Percentiles rank a stretch among this genome's conserved stretches.
phyloP scores from a whole-genome alignment of 2,888 invertebrate genomes.

The Baronia brevicornis region DNA sequence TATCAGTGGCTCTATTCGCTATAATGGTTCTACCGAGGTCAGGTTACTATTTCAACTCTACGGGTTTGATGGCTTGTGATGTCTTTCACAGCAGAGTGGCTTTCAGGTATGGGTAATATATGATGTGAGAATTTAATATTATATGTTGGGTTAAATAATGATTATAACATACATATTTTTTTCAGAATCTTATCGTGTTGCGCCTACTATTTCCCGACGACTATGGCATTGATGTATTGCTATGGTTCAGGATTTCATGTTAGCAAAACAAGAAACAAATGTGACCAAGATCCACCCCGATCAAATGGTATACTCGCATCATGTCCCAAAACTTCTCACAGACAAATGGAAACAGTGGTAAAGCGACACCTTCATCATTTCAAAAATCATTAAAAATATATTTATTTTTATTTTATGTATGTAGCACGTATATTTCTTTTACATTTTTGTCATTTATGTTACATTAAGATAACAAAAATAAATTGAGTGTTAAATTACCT shows the following conservation, averaged over 20 bases:
- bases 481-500: too few species aligned
- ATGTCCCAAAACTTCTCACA: constrained; percentile 49
- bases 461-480: too few species aligned
- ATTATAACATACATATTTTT: constrained; percentile 1
- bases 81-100: constrained; percentile 88
- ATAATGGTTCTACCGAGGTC: constrained; percentile 88
- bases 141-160: background rate
- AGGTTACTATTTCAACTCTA: constrained; percentile 91
- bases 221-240: constrained; percentile 94
- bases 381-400: too few species aligned
- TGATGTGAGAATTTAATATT: constrained; percentile 2
- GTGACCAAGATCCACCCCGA: constrained; percentile 47
- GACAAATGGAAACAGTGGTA: constrained; percentile 32
- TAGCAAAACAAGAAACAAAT: constrained; percentile 84
- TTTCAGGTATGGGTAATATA: constrained; percentile 66
- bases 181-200: constrained; percentile 88
- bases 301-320: constrained; percentile 55
- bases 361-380: too few species aligned
- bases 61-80: constrained; percentile 90
- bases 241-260: constrained; percentile 93
- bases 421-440: too few species aligned
- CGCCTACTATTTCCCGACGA: constrained; percentile 92
- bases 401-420: too few species aligned
- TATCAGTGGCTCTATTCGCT: constrained; percentile 88
- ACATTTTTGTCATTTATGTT: too few species aligned